Conservation (phyloP, 2,888 invertebrate genomes). For the Rhimphoctona megacephalus region DNA sequence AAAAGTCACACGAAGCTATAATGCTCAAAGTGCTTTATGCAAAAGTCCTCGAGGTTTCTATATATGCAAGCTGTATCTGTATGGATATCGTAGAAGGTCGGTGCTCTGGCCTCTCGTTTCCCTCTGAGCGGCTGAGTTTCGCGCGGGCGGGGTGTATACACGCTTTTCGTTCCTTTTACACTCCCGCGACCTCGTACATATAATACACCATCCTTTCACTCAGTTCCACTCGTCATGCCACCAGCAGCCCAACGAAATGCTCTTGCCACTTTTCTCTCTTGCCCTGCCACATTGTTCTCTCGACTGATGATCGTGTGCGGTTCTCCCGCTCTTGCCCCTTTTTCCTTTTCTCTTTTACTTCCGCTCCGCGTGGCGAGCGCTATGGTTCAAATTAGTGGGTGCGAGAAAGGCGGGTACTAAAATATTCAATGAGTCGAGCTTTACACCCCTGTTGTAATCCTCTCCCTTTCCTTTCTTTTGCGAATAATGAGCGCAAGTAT, state of each 20-base stretch:
- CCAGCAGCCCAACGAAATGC: constrained; percentile 37
- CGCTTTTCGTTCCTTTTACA: constrained; percentile 44
- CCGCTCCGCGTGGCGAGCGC: background rate
- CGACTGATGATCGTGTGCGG: constrained; percentile 43
- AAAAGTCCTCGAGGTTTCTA: constrained; percentile 55
- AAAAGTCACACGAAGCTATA: constrained; percentile 58
- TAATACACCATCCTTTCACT: constrained; percentile 36
- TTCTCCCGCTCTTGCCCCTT: constrained; percentile 7
- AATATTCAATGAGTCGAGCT: constrained; percentile 61
- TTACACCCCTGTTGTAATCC: background rate
- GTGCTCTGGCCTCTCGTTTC: constrained; percentile 18
- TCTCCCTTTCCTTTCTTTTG: background rate
- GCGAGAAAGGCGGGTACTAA: constrained; percentile 34
- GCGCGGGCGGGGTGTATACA: constrained; percentile 16
- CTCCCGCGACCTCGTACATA: constrained; percentile 28
- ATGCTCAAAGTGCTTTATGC: constrained; percentile 64
- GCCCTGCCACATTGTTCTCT: constrained; percentile 47
- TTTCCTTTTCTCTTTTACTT: constrained; percentile 16
- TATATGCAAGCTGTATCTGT: constrained; percentile 16
- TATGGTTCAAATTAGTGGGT: constrained; percentile 51
- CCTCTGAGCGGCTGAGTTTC: constrained; percentile 13
- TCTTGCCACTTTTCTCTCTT: constrained; percentile 31
- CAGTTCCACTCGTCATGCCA: constrained; percentile 51
- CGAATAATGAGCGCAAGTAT: constrained; percentile 43
- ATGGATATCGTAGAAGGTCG: constrained; percentile 8